A percentile compares a stretch with the other conserved stretches of the same genome.
Conservation (phyloP, 2,797 vertebrate species). For the Tadarida brasiliensis region DNA sequence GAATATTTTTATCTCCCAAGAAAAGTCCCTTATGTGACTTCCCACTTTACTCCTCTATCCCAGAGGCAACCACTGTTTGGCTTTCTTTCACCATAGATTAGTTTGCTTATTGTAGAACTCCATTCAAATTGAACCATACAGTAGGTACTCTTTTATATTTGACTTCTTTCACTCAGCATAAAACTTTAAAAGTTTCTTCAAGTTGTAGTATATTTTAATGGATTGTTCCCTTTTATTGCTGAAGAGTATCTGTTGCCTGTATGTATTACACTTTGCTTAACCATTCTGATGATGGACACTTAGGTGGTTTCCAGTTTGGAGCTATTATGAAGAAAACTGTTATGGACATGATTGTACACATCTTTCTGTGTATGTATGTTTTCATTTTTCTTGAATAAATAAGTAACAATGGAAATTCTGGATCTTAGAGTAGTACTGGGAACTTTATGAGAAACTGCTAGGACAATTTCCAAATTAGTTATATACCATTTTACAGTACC, state of each 20-base stretch:
- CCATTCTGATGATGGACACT: not conserved
- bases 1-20: not conserved
- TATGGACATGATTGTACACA: not conserved
- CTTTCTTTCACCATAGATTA: not conserved
- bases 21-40: not conserved
- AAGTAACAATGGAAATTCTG: not conserved
- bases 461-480: constrained; percentile 35
- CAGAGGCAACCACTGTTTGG: not conserved
- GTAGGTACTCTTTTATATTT: not conserved
- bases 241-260: not conserved
- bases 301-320: not conserved
- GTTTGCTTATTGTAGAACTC: constrained; percentile 7
- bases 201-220: not conserved
- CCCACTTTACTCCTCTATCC: not conserved
- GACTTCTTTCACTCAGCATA: not conserved
- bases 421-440: not conserved
- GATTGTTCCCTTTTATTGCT: constrained; percentile 15
- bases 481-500: not conserved
- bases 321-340: not conserved
- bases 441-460: constrained; percentile 36
- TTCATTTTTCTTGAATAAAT: constrained; percentile 57
- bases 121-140: not conserved
- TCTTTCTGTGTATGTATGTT: not conserved
- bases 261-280: constrained; percentile 33
- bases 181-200: not conserved